Evolutionary conservation across 2,888 invertebrate species (phyloP).

Genomic region (Lasioglossum lativentre): DNA sequence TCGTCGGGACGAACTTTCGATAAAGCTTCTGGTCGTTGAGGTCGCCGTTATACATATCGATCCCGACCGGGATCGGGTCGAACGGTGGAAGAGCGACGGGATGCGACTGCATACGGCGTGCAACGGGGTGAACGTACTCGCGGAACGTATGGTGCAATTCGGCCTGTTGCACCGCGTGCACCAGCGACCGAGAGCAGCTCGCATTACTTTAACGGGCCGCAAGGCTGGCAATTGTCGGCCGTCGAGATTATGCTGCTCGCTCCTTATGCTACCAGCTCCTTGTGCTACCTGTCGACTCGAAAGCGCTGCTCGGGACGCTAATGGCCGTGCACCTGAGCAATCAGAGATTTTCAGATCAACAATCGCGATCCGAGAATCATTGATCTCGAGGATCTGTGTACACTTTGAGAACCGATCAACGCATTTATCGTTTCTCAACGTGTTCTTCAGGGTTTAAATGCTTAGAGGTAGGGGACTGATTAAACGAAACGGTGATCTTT

Average conservation of each 20-base stretch:
- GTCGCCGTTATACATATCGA: slow-evolving; percentile 17
- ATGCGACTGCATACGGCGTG: slow-evolving; percentile 17
- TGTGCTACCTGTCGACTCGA: slow-evolving; percentile 1
- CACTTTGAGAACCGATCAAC: background rate
- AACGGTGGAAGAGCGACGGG: slow-evolving; percentile 18
- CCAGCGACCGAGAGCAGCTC: background rate
- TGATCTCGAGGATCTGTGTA: background rate
- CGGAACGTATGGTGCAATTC: slow-evolving; percentile 44
- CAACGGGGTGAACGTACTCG: slow-evolving; percentile 53
- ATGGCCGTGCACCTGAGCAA: background rate
- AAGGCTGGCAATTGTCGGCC: slow-evolving; percentile 40
- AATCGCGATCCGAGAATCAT: background rate
- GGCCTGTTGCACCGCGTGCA: slow-evolving; percentile 52
- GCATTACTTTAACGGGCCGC: slow-evolving; percentile 22
- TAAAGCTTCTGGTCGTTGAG: background rate
- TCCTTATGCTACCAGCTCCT: slow-evolving; percentile 2
- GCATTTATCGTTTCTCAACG: background rate
- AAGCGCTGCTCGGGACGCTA: background rate
- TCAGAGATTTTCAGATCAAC: background rate
- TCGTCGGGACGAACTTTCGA: background rate
- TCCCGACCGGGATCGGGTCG: background rate
- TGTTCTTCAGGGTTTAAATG: background rate
- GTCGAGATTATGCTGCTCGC: background rate
- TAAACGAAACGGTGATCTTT: too few relatives aligned
- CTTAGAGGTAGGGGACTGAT: background rate